Evolutionary conservation across 2,113 vertebrate species (phyloP), one percentile per base, ranked within the genome.

Genomic region (Scartelaos histophorus): DNA sequence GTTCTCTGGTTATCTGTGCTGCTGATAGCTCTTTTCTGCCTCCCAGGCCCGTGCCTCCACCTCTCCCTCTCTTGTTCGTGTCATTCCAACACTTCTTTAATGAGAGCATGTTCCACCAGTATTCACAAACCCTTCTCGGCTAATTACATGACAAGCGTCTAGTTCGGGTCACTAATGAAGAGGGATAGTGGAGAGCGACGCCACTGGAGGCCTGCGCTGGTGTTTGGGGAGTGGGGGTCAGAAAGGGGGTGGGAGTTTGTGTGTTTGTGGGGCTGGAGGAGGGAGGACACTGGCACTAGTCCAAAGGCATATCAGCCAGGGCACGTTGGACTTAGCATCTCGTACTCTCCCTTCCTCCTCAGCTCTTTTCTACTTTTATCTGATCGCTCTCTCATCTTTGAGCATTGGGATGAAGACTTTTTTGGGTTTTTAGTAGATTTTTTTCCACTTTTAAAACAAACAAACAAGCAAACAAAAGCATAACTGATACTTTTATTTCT

Each of bases 121-220:
- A 79, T 82, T 84, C 82, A 69, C 75, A 82, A 81, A 90, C 80
- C 84, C 86, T 87, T 81, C 85, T 87, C 74, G 72, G 83, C 85
- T 92, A 92, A 91, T 91, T 89, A 92, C 87, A 89, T 82, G 90
- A 91, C 90, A 91, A 90, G 88, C 90, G 89, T 91, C 87, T 90
- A 67, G 81, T 88, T 91, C 85, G 87, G 81, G 87, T 82, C 76
- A 66, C 89, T 92, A 93, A 93, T 92, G 87, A 90, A 90, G 89
- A 92, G 82, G 83, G 84, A 90, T 85, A 82, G 81, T 13, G 58
- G 85, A 80, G 51, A 15, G 75, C 78, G 88, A 88, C 87, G 79
- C 86, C 89, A 89, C 75, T 80, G 78, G 74, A 83, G 78, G 70
- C 74, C 35, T 66, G 58, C n/a, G 46, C n/a, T 34, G 17, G 57